Conservation (phyloP, 2,888 invertebrate genomes). For the Iselma pallidipennis region DNA sequence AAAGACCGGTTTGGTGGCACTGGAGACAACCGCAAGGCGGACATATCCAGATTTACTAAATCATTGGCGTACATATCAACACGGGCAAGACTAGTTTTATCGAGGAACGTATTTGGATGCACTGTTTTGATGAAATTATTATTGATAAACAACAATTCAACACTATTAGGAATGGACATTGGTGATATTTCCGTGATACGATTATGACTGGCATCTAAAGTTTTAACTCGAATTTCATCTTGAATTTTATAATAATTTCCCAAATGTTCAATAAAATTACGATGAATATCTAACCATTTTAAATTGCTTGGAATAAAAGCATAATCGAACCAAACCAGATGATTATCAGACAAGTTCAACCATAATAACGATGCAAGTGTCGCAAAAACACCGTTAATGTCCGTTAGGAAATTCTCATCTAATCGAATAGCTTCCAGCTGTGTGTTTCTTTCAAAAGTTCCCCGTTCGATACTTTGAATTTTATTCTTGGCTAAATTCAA, state of each 20-base stretch:
- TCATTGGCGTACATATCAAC: slow-evolving; percentile 91
- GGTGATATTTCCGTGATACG: slow-evolving; percentile 80
- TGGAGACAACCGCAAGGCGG: slow-evolving; percentile 76
- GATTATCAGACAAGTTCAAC: slow-evolving; percentile 89
- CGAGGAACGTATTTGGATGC: slow-evolving; percentile 83
- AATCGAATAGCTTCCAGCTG: slow-evolving; percentile 85
- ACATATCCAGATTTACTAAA: slow-evolving; percentile 79
- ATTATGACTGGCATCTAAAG: slow-evolving; percentile 88
- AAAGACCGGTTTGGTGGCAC: slow-evolving; percentile 73
- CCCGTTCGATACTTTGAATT: slow-evolving; percentile 81
- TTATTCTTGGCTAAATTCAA: slow-evolving; percentile 89
- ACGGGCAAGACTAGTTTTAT: slow-evolving; percentile 80
- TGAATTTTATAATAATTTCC: slow-evolving; percentile 88
- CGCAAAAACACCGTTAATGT: slow-evolving; percentile 88
- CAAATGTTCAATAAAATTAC: slow-evolving; percentile 84
- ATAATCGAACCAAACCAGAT: slow-evolving; percentile 91
- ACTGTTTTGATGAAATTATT: slow-evolving; percentile 84
- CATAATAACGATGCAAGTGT: slow-evolving; percentile 82
- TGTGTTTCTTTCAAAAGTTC: slow-evolving; percentile 79
- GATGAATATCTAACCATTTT: slow-evolving; percentile 89
- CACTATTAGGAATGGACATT: slow-evolving; percentile 86
- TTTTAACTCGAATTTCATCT: slow-evolving; percentile 79
- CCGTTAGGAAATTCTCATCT: slow-evolving; percentile 85
- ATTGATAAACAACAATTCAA: slow-evolving; percentile 85
- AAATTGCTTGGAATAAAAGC: slow-evolving; percentile 88